Evolutionary conservation across 2,888 invertebrate species (phyloP), one percentile per base, ranked within the genome.

Genomic region (Andricus quercusramuli): DNA sequence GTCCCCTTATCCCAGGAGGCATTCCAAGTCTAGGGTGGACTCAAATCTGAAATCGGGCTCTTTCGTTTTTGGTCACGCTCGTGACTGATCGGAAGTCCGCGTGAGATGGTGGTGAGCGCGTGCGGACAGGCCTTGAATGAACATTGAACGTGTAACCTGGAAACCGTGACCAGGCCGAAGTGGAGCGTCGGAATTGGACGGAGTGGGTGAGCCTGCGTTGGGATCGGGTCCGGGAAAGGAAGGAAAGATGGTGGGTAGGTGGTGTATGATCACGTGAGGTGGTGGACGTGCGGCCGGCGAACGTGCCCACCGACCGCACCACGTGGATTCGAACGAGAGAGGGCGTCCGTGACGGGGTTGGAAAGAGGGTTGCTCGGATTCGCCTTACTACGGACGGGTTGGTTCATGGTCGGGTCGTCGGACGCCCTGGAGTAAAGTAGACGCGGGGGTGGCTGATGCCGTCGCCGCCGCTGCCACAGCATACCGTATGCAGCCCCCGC

Each of bases 331-430:
- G 83, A 83, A 83, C 79, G 84, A 83, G 84, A 83, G 84, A 83
- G 83, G 81, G 83, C 80, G 84, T 84, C 84, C 86, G 89, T 88
- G 88, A 90, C 89, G 87, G 87, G 89, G 89, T 89, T 89, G 86
- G 88, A 85, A 87, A 89, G 88, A 87, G 88, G 89, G 86, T 83
- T 78, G 67, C 66, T 78, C 74, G 77, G 25, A 79, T 80, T 78
- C 37, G 78, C 81, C 76, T 80, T 85, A 82, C 82, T 83, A 79
- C 77, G 70, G 65, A 79, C 80, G 78, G 78, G 79, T 81, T 82
- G 82, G 86, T 87, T 86, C 84, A 86, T 78, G 86, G 88, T 83
- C 86, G 86, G 85, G 86, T 83, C 85, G 85, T 81, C 82, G 83
- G 84, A 80, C 82, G 78, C 79, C 81, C 79, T 77, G 78, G 78